Evolutionary conservation across 1,140 invertebrate species (phyloP).

Genomic region (Polyergus mexicanus): DNA sequence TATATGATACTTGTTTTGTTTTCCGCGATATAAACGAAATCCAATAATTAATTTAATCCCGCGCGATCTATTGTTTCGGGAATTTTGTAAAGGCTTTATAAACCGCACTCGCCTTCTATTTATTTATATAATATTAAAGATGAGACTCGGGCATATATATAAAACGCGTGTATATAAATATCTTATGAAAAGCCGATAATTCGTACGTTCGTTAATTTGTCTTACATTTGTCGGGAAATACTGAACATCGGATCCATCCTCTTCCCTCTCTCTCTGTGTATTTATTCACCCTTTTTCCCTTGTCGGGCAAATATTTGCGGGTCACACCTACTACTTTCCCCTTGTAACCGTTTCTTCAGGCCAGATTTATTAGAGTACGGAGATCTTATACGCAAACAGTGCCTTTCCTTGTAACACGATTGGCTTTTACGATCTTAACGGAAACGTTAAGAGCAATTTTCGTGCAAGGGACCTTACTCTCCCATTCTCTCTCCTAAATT

Average conservation of each 20-base stretch:
- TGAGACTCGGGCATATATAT: too few species aligned
- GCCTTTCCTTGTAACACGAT: conserved; percentile 28
- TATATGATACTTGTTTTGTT: conserved; percentile 13
- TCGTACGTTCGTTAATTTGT: conserved; percentile 2
- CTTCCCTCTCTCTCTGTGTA: background rate
- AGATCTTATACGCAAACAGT: conserved; percentile 65
- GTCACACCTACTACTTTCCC: conserved; percentile 19
- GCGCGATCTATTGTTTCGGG: background rate
- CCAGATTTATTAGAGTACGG: conserved; percentile 51
- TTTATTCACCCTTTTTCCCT: conserved; percentile 44
- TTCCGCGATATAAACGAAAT: conserved; percentile 13
- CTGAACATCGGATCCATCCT: conserved; percentile 21
- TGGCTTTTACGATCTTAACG: conserved; percentile 36
- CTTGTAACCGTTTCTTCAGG: conserved; percentile 23
- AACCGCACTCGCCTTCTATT: background rate
- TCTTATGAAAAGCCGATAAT: background rate
- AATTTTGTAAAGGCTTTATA: background rate
- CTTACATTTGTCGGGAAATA: conserved; percentile 15
- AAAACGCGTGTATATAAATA: background rate
- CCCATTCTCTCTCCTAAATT: background rate
- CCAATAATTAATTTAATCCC: conserved; percentile 7
- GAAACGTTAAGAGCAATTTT: background rate
- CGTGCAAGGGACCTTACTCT: too few species aligned
- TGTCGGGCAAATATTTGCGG: conserved; percentile 68
- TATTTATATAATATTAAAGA: conserved; percentile 8